These are phyloP conservation scores for Crotophaga sulcirostris DNA, from an alignment of 2,113 vertebrate genomes.

Conservation along the genomic window DNA sequence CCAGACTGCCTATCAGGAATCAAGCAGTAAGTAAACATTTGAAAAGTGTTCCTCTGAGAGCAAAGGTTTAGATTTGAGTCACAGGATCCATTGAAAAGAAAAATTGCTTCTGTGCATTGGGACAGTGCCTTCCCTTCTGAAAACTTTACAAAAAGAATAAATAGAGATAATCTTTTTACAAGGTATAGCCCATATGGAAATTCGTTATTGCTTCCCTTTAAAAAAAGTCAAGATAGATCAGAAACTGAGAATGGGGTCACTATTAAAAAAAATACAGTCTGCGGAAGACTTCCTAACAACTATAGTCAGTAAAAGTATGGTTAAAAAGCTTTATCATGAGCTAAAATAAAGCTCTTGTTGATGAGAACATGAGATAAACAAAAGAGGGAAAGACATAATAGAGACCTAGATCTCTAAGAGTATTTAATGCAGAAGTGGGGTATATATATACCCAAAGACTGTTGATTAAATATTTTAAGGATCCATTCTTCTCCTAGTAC, in stretches of 20 bases:
- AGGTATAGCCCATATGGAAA: conserved; percentile 68
- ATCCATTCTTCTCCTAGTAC: background rate
- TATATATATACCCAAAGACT: background rate
- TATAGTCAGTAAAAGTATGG: background rate
- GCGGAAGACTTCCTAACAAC: background rate
- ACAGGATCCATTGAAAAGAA: conserved; percentile 72
- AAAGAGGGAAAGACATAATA: background rate
- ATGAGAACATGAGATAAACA: conserved; percentile 31
- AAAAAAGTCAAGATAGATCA: conserved; percentile 7
- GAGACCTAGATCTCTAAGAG: background rate
- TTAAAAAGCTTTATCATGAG: background rate
- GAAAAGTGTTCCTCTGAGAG: conserved; percentile 69
- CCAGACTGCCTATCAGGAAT: conserved; percentile 65
- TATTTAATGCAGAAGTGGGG: conserved; percentile 7
- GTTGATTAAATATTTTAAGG: conserved; percentile 42
- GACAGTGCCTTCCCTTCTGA: conserved; percentile 64
- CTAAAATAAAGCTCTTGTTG: background rate
- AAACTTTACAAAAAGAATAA: conserved; percentile 68
- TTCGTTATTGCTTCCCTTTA: conserved; percentile 56
- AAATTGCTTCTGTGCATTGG: conserved; percentile 76
- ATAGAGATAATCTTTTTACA: conserved; percentile 76
- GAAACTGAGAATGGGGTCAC: conserved; percentile 12
- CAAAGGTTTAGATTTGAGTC: conserved; percentile 71
- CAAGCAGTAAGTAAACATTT: conserved; percentile 76
- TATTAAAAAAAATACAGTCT: background rate